Base-by-base conservation (phyloP, 2,888 invertebrate genomes). In the Bibio marci region DNA sequence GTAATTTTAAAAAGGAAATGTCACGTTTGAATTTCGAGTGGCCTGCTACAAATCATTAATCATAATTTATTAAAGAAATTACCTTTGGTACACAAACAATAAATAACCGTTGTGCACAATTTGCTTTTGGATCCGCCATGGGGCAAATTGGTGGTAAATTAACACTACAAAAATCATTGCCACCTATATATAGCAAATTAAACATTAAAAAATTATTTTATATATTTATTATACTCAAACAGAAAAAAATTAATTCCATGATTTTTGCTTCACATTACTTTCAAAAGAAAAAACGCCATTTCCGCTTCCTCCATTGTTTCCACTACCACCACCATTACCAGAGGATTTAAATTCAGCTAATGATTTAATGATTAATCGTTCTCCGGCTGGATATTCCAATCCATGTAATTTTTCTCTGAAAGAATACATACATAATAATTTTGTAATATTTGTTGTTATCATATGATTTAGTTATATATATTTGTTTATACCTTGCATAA, bases 371-470 rank as follows among this genome's bases (percentile, higher is more conserved):
- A 80, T 80, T 46, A 91, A 67, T 43, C 79, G 70, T 51, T 78
- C 75, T 14, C 90, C 90, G 17, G 85, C 81, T 0, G 92, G 91
- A 63, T 90, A 92, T 59, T 92, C 91, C 59, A 92, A 81, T 4
- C 83, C 81, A 57, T 91, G 80, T 33, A 92, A 66, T 59, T 90
- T 90, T 47, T 87, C 81, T 48, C 78, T 73, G 35, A 81, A 83
- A 62, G 13, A 83, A 80, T 0, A 30, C 17, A 33, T 28, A 41
- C 14, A 15, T 31, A 30, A 15, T 27, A 14, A 73, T 7, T 15
- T 13, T 7, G 4, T 15, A 11, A 11, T 11, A 11, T 15, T 14
- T 32, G 4, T 18, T 32, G 8, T 22, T 22, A 22, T 22, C 22
- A 22, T 17, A 11, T 32, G 7, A 32, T 17, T 18, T 17, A 30